Conservation (phyloP, 2,113 vertebrate species). For the Apeltes quadracus region DNA sequence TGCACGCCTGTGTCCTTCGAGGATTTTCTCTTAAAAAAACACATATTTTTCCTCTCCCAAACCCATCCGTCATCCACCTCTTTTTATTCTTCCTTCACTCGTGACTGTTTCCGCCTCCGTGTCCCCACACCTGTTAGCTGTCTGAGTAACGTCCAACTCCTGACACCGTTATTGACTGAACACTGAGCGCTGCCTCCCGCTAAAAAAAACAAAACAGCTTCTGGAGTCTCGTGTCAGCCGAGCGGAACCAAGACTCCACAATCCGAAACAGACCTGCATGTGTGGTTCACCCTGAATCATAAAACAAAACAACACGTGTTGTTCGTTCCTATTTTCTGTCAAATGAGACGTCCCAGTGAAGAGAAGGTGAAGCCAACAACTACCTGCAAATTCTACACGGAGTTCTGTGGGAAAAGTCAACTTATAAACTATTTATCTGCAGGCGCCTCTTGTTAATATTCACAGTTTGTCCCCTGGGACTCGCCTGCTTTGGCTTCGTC, state of each 20-base stretch:
- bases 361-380: too few species aligned
- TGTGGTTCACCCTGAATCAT: not conserved
- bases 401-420: too few species aligned
- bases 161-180: conserved; percentile 12
- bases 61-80: conserved; percentile 67
- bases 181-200: conserved; percentile 9
- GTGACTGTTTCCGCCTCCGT: conserved; percentile 39
- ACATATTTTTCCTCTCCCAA: conserved; percentile 20
- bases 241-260: not conserved
- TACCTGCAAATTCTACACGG: not conserved
- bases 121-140: conserved; percentile 61
- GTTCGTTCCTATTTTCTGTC: not conserved
- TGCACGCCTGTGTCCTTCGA: conserved; percentile 61
- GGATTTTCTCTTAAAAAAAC: conserved; percentile 52
- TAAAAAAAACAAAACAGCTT: not conserved
- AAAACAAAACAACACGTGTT: not conserved
- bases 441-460: not conserved
- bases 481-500: not conserved
- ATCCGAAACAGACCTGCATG: not conserved
- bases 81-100: conserved; percentile 44
- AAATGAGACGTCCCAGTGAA: not conserved
- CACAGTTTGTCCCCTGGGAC: not conserved
- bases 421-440: not conserved
- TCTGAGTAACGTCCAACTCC: conserved; percentile 19
- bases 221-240: not conserved